phyloP scores from a whole-genome alignment of 2,888 invertebrate genomes.

The Melikaiella ostensackeni region DNA sequence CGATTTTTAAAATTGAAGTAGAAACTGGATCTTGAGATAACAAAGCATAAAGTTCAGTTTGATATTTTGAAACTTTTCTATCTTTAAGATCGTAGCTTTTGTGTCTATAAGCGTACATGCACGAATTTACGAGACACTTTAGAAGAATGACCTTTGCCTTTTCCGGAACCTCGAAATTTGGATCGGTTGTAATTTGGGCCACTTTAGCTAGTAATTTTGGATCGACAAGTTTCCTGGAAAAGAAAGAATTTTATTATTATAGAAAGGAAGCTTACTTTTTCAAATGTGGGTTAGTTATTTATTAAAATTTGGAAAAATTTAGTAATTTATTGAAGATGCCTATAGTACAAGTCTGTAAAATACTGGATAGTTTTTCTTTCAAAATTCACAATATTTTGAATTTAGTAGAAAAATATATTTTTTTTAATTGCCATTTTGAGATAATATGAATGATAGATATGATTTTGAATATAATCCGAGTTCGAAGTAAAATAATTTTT shows the following conservation, averaged over 20 bases:
- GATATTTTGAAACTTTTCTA: constrained; percentile 39
- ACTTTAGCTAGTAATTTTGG: constrained; percentile 63
- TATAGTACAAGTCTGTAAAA: too few relatives aligned
- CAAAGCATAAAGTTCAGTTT: constrained; percentile 45
- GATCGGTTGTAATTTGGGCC: constrained; percentile 59
- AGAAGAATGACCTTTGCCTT: constrained; percentile 62
- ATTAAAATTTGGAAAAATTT: too few relatives aligned
- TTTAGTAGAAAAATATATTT: too few relatives aligned
- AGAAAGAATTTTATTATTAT: not conserved
- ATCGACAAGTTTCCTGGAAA: constrained; percentile 59
- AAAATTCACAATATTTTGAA: too few relatives aligned
- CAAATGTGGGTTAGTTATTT: not conserved
- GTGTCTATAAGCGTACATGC: constrained; percentile 62
- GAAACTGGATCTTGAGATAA: constrained; percentile 41
- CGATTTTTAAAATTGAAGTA: constrained; percentile 41
- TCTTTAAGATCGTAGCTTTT: constrained; percentile 49
- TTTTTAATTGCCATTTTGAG: too few relatives aligned
- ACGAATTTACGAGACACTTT: constrained; percentile 71
- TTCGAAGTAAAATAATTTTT: too few relatives aligned
- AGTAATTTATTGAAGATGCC: too few relatives aligned
- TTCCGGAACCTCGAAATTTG: constrained; percentile 47
- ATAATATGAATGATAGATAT: too few relatives aligned
- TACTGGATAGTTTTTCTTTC: too few relatives aligned
- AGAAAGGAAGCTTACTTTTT: not conserved
- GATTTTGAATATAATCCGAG: too few relatives aligned